phyloP scores from a whole-genome alignment of 2,888 invertebrate genomes.

The Mechanitis messenoides region DNA sequence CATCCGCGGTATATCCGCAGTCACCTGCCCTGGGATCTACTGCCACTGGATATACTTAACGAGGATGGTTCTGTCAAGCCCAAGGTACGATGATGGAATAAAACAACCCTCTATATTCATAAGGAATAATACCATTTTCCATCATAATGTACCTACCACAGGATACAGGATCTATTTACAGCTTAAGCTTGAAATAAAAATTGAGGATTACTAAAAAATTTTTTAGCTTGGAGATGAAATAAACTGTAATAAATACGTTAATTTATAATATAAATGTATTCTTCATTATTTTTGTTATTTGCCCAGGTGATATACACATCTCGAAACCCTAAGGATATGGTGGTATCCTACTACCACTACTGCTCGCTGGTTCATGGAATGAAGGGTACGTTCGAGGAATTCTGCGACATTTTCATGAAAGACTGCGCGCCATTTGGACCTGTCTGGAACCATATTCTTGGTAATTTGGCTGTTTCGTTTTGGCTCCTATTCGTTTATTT shows the following conservation, averaged over 20 bases:
- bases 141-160: too few relatives aligned
- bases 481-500: too few relatives aligned
- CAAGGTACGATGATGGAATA: constrained; percentile 71
- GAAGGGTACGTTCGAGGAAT: constrained; percentile 82
- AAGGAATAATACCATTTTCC: too few relatives aligned
- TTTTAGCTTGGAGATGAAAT: too few relatives aligned
- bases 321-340: constrained; percentile 93
- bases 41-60: constrained; percentile 80
- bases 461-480: constrained; percentile 41
- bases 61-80: constrained; percentile 80
- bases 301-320: constrained; percentile 88
- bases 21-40: constrained; percentile 83
- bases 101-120: too few relatives aligned
- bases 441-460: constrained; percentile 80
- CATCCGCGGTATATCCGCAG: constrained; percentile 85
- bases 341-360: constrained; percentile 92
- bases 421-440: constrained; percentile 80
- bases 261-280: neutral
- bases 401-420: constrained; percentile 83
- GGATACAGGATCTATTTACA: too few relatives aligned
- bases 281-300: constrained; percentile 23
- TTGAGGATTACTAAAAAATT: too few relatives aligned
- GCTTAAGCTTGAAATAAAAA: too few relatives aligned
- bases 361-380: constrained; percentile 83
- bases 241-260: too few relatives aligned